Conservation (phyloP, 2,888 invertebrate species). For the Drosophila kambysellisi region DNA sequence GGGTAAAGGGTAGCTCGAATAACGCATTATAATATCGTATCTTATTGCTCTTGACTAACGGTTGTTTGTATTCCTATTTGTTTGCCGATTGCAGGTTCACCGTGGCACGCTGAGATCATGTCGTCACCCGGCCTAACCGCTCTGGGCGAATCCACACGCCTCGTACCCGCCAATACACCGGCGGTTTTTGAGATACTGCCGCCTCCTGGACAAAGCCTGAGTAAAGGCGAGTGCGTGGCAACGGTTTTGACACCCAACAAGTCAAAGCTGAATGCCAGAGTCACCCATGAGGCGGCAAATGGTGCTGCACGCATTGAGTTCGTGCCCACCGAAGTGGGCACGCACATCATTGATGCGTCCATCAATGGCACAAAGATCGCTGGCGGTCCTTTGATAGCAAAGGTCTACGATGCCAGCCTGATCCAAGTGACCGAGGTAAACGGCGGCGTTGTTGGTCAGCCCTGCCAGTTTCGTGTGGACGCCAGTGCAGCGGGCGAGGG, state of each 20-base stretch:
- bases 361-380: slow-evolving; percentile 96
- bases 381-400: slow-evolving; percentile 95
- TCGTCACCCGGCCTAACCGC: slow-evolving; percentile 91
- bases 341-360: slow-evolving; percentile 95
- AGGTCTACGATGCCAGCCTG: slow-evolving; percentile 97
- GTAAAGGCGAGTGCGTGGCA: slow-evolving; percentile 87
- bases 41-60: slow-evolving; percentile 11
- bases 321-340: slow-evolving; percentile 96
- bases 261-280: slow-evolving; percentile 92
- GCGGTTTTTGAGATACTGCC: slow-evolving; percentile 92
- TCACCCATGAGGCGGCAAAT: slow-evolving; percentile 92
- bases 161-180: slow-evolving; percentile 95
- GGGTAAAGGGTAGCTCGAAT: slow-evolving; percentile 5
- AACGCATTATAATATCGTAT: slow-evolving; percentile 9
- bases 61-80: not conserved
- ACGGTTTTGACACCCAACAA: slow-evolving; percentile 93
- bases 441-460: slow-evolving; percentile 97
- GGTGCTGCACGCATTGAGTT: slow-evolving; percentile 96
- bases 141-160: slow-evolving; percentile 94
- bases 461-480: slow-evolving; percentile 98
- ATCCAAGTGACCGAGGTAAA: slow-evolving; percentile 98
- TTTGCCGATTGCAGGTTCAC: slow-evolving; percentile 89
- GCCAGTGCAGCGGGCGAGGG: slow-evolving; percentile 99
- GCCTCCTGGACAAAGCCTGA: slow-evolving; percentile 86
- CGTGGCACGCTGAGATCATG: slow-evolving; percentile 97